Evolutionary conservation across 2,113 vertebrate genomes (phyloP), one percentile per base, ranked within the genome.

Genomic region (Lampris megalopsis): DNA sequence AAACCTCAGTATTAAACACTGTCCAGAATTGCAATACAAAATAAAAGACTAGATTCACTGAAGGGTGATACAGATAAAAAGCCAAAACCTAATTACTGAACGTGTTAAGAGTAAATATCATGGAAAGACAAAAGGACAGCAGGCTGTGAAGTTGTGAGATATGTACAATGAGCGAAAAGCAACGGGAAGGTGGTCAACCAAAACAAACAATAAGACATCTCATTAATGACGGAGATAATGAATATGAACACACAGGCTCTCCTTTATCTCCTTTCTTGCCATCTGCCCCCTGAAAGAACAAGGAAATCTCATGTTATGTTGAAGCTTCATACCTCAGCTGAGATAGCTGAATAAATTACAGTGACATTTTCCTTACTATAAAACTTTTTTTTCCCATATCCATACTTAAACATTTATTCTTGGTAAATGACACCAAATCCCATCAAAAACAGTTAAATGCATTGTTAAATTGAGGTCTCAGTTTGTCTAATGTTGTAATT

Each of bases 211-310:
- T 75, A 9, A 63, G 41, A 68, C 68, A 53, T 38, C 9, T 54
- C 45, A 48, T 71, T 54, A 43, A 57, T 11, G n/a, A 6, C 3
- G 75, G 60, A 42, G 38, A 70, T 58, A 13, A 56, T 8, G 48
- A 67, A 72, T 59, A 59, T 58, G 85, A 70, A 95, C 95, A 61
- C 94, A 97, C 95, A 38, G 85, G 48, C 57, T 95, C 92, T 1
- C 95, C 96, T 92, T 92, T 95, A 42, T 94, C 91, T 56, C 96
- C 95, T 85, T 94, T 96, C 45, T 86, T 87, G 78, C 95, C 95
- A 54, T 93, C 77, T 42, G 64, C 13, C 7, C 96, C 95, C 95
- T 96, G 83, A 72, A 80, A 92, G 68, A 58, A 71, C 65, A 74
- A 81, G 42, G 63, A 63, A 62, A 75, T 73, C 10, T n/a, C 9